phyloP scores from a whole-genome alignment of 2,797 vertebrate genomes.

The Rallus crepitans region DNA sequence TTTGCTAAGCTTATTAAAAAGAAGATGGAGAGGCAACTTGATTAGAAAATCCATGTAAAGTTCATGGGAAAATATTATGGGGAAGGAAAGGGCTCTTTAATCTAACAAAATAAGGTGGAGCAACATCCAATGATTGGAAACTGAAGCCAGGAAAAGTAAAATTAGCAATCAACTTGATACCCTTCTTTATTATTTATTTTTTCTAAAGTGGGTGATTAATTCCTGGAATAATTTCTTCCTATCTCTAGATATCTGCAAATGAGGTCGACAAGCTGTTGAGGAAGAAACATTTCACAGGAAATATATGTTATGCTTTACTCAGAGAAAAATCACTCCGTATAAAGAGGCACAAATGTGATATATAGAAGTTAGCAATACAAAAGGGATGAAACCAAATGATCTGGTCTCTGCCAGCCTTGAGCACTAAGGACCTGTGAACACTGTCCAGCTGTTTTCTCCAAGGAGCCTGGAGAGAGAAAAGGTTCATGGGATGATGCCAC shows the following conservation, averaged over 20 bases:
- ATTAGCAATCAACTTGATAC: constrained; percentile 54
- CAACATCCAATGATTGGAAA: constrained; percentile 40
- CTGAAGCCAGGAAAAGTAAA: constrained; percentile 65
- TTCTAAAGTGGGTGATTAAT: constrained; percentile 27
- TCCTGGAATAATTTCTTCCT: constrained; percentile 5
- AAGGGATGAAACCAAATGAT: neutral
- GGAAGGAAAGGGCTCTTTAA: constrained; percentile 49
- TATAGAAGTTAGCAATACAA: neutral
- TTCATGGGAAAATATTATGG: constrained; percentile 24
- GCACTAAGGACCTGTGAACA: neutral
- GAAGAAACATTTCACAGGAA: neutral
- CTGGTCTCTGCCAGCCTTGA: neutral
- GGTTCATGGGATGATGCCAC: neutral
- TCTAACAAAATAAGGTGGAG: constrained; percentile 48
- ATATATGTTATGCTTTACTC: neutral
- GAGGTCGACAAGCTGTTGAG: neutral
- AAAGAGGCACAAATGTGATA: neutral
- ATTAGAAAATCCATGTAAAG: constrained; percentile 52
- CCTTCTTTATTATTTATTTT: constrained; percentile 9
- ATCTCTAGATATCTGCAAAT: constrained; percentile 33
- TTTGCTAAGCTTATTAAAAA: constrained; percentile 53
- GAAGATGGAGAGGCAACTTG: constrained; percentile 41
- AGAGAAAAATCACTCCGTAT: neutral
- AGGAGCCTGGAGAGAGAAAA: neutral
- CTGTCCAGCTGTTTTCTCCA: neutral